These are phyloP conservation scores for Orthonyx spaldingii DNA, from an alignment of 2,113 vertebrate genomes.

Conservation along the genomic window DNA sequence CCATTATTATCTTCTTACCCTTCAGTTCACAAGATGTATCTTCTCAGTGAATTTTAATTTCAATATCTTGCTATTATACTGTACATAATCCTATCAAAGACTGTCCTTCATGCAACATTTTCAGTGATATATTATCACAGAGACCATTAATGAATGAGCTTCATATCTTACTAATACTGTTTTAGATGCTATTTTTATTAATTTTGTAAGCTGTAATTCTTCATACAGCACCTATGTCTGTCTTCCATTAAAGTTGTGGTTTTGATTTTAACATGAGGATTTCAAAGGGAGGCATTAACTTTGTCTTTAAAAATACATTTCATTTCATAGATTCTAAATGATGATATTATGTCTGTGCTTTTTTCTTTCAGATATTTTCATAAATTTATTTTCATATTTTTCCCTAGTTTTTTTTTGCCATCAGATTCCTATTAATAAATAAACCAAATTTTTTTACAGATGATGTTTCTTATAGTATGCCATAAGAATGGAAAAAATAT, in stretches of 20 bases:
- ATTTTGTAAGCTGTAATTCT: constrained; percentile 82
- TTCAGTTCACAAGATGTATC: constrained; percentile 86
- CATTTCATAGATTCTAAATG: constrained; percentile 63
- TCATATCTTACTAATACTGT: constrained; percentile 86
- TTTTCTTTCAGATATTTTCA: constrained; percentile 55
- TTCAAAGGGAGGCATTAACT: constrained; percentile 71
- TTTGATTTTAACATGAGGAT: constrained; percentile 69
- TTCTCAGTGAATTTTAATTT: constrained; percentile 93
- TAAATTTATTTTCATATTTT: constrained; percentile 64
- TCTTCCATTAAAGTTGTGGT: constrained; percentile 76
- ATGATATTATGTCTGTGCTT: constrained; percentile 54
- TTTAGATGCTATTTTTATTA: constrained; percentile 90
- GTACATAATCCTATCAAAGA: constrained; percentile 87
- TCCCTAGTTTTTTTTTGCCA: constrained; percentile 39
- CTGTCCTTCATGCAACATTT: constrained; percentile 92
- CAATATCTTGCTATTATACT: constrained; percentile 82
- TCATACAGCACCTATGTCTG: constrained; percentile 72
- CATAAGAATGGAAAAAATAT: constrained; percentile 15
- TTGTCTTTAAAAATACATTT: constrained; percentile 72
- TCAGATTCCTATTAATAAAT: constrained; percentile 60
- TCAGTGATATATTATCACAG: constrained; percentile 89
- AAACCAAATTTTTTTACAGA: constrained; percentile 48
- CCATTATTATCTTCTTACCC: constrained; percentile 83
- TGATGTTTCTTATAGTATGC: not conserved
- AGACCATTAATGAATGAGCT: constrained; percentile 87